These are phyloP conservation scores for Lasius fuliginosus DNA, from an alignment of 2,888 invertebrate genomes.

Conservation along the genomic window DNA sequence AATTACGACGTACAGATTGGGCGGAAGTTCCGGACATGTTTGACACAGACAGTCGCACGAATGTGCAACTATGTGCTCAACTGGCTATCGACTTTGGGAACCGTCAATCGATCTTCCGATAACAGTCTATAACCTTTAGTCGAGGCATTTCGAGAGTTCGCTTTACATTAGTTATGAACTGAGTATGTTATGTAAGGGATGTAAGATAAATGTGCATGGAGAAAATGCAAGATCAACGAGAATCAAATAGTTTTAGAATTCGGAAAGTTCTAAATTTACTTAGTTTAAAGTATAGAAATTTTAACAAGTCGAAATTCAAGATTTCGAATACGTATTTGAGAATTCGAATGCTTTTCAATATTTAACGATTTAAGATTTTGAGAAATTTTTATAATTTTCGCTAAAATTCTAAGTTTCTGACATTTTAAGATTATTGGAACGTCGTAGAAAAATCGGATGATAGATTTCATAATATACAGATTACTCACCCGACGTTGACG, in stretches of 20 bases:
- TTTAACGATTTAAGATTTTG: background rate
- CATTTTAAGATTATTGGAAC: background rate
- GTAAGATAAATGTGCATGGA: slow-evolving; percentile 28
- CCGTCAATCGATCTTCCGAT: slow-evolving; percentile 63
- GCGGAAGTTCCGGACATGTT: slow-evolving; percentile 46
- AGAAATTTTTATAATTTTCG: background rate
- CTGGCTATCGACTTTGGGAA: slow-evolving; percentile 59
- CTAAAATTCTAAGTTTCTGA: background rate
- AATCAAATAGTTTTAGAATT: background rate
- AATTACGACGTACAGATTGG: slow-evolving; percentile 44
- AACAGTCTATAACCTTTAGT: slow-evolving; percentile 67
- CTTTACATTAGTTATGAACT: slow-evolving; percentile 45
- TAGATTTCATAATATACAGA: background rate
- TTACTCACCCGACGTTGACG: background rate
- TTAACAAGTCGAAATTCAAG: background rate
- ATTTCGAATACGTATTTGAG: background rate
- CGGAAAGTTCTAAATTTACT: background rate
- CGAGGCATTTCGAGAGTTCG: slow-evolving; percentile 48
- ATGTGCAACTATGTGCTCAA: slow-evolving; percentile 39
- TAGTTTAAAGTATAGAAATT: background rate
- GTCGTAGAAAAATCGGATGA: background rate
- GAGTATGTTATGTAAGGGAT: slow-evolving; percentile 3
- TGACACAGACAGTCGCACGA: slow-evolving; percentile 53
- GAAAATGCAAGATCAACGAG: slow-evolving; percentile 33
- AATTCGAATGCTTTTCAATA: background rate